Percentiles rank a stretch among this genome's conserved stretches.
Evolutionary conservation across 2,888 invertebrate genomes (phyloP).

Genomic region (Hartigia nigra): DNA sequence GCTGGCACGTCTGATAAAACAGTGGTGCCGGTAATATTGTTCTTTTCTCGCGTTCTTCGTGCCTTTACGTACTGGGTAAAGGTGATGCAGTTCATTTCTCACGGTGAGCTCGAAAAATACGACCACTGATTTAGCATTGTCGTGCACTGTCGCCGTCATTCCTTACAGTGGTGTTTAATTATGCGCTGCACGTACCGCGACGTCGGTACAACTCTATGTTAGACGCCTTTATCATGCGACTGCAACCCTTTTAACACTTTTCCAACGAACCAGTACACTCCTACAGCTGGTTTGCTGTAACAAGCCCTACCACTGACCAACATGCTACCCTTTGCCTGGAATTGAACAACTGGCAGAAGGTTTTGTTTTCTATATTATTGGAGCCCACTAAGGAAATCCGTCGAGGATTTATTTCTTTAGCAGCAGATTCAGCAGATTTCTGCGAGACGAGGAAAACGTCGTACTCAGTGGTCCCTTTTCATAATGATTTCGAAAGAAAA

Average conservation of each 20-base stretch:
- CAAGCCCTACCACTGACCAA: not conserved
- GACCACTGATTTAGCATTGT: slow-evolving; percentile 50
- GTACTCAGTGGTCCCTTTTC: no score
- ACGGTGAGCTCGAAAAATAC: slow-evolving; percentile 38
- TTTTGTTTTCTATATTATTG: not conserved
- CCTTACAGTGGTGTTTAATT: slow-evolving; percentile 44
- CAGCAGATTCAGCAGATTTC: not conserved
- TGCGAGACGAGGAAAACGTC: no score
- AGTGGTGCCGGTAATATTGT: not conserved
- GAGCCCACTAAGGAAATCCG: not conserved
- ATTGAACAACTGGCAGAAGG: not conserved
- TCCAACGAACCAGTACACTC: not conserved
- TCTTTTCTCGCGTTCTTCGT: no score
- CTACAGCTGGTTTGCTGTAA: not conserved
- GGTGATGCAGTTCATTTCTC: slow-evolving; percentile 41
- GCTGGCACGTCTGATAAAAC: not conserved
- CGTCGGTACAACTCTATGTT: not conserved
- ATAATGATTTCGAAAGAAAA: no score
- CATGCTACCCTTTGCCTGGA: not conserved
- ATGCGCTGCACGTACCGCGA: slow-evolving; percentile 31
- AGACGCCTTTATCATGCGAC: not conserved
- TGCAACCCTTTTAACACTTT: not conserved
- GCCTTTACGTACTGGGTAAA: not conserved
- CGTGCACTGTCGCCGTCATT: slow-evolving; percentile 45
- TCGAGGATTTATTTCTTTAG: not conserved